Base-by-base conservation (phyloP, 2,797 vertebrate species). In the Alauda arvensis region DNA sequence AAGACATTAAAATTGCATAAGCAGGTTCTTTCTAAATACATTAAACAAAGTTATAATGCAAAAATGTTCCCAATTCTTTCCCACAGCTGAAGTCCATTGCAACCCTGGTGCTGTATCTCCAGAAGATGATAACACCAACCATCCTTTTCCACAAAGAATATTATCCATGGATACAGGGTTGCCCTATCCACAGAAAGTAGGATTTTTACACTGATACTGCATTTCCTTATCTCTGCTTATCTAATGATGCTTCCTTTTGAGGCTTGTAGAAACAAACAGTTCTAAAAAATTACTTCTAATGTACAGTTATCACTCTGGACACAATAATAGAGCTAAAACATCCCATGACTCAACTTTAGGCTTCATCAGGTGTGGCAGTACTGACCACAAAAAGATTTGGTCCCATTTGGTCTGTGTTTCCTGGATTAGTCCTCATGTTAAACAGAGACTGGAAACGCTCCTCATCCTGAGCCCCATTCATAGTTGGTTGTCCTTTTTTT, bases 71-170 rank as follows among this genome's bases (percentile, higher is more conserved):
- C 46, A 28, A 66, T 83, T 86, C 48, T 93, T 90, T 85, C 78
- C 85, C 49, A 37, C 76, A 97, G 96, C 67, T 86, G 60, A 91
- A 81, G 82, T 94, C 48, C 76, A 85, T 55, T 91, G 68, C 86
- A 89, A 82, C 37, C 21, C 56, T 1, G 28, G 42, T 31, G 48
- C 74, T 49, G 51, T 75, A 20, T 51, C 68, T 91, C 33, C 66
- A 59, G 87, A 88, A 51, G 67, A 61, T 40, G 81, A 28, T 75
- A 75, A 86, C 43, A 53, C n/a, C 77, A 76, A 51, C 31, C 77
- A 66, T 75, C 83, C 87, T 86, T 91, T 37, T 55, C 79, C 87
- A 59, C 23, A 2, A 82, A 95, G 87, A 94, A 60, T 71, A 43
- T 76, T 55, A 19, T 65, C 92, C 51, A 33, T 59, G 77, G 90